A percentile compares a stretch with the other conserved stretches of the same genome.
Conservation (phyloP, 2,888 invertebrate genomes). For the Tineola bisselliella region DNA sequence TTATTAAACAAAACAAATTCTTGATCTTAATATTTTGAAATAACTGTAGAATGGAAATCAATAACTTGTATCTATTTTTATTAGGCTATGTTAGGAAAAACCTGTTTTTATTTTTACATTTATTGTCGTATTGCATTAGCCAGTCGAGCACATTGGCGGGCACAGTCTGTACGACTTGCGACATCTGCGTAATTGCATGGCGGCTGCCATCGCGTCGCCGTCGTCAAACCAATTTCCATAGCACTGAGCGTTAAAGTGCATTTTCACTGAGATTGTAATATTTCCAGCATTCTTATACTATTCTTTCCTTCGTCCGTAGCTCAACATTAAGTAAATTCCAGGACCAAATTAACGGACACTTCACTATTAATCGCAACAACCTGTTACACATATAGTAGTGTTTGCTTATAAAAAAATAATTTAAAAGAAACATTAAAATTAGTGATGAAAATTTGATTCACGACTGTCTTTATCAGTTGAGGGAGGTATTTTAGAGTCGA, state of each 20-base stretch:
- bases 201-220: constrained; percentile 38
- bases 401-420: too few relatives aligned
- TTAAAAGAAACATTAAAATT: not conserved
- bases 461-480: constrained; percentile 64
- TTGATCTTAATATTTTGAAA: not conserved
- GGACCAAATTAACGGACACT: not conserved
- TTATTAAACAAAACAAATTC: too few relatives aligned
- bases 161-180: constrained; percentile 21
- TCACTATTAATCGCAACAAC: not conserved
- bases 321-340: not conserved
- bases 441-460: constrained; percentile 39
- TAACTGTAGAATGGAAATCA: not conserved
- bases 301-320: constrained; percentile 23
- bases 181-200: constrained; percentile 54
- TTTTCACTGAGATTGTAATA: constrained; percentile 49
- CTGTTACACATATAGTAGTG: too few relatives aligned
- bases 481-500: constrained; percentile 40
- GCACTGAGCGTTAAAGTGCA: constrained; percentile 55
- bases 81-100: too few relatives aligned
- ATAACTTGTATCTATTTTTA: too few relatives aligned
- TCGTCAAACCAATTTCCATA: constrained; percentile 46
- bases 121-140: not conserved
- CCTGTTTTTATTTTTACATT: not conserved
- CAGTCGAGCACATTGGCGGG: constrained; percentile 8
- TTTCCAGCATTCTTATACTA: constrained; percentile 37